Conservation (phyloP, 2,888 invertebrate species). For the Rotaria socialis region DNA sequence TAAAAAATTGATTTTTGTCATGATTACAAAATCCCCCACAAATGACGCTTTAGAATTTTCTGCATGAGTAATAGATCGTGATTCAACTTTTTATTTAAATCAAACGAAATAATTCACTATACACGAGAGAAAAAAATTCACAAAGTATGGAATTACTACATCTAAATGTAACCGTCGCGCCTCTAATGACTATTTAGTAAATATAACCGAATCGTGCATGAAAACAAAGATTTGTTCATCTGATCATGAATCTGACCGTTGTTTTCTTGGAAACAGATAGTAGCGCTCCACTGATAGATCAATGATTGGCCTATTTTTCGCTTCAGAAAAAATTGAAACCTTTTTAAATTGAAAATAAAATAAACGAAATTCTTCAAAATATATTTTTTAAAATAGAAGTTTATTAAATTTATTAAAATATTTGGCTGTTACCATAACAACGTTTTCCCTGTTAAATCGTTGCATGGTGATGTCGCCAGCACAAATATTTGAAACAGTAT, state of each 20-base stretch:
- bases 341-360: background rate
- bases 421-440: background rate
- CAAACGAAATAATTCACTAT: background rate
- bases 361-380: background rate
- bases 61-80: background rate
- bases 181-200: background rate
- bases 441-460: background rate
- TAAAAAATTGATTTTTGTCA: background rate
- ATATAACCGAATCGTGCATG: background rate
- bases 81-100: background rate
- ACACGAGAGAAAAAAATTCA: background rate
- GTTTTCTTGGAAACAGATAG: background rate
- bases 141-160: background rate
- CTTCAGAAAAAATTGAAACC: background rate
- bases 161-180: background rate
- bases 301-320: background rate
- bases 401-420: too few relatives aligned
- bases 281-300: background rate
- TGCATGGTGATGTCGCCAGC: background rate
- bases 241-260: background rate
- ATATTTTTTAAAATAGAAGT: background rate
- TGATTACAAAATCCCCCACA: background rate
- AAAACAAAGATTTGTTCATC: background rate
- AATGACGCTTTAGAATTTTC: background rate
- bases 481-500: background rate